Conservation (phyloP, 2,797 vertebrate genomes). For the Etheostoma perlongum region DNA sequence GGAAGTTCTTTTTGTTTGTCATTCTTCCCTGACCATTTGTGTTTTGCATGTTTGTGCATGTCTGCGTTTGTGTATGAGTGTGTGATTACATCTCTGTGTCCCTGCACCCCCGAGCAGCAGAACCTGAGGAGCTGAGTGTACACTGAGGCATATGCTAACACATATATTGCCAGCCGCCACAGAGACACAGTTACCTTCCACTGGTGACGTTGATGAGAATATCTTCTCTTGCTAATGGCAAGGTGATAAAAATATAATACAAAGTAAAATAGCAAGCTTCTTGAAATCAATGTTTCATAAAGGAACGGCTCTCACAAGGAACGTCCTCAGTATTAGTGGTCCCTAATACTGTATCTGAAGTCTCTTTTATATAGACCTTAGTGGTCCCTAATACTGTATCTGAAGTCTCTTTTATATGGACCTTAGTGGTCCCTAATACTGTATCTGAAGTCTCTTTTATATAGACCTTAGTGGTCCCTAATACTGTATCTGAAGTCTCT, state of each 20-base stretch:
- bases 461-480: too few relatives aligned
- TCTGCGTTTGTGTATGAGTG: neutral
- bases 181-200: conserved; percentile 26
- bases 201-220: conserved; percentile 24
- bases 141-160: conserved; percentile 69
- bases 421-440: too few relatives aligned
- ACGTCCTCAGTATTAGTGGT: too few relatives aligned
- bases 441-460: too few relatives aligned
- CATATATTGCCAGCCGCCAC: conserved; percentile 45
- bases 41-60: too few relatives aligned
- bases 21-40: neutral
- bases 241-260: neutral
- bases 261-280: neutral
- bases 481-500: too few relatives aligned
- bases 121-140: conserved; percentile 57
- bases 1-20: neutral
- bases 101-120: conserved; percentile 38
- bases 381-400: too few relatives aligned
- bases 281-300: neutral
- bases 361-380: too few relatives aligned
- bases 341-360: too few relatives aligned
- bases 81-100: conserved; percentile 4
- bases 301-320: too few relatives aligned
- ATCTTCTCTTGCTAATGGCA: neutral
- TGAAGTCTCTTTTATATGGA: too few relatives aligned